phyloP scores from a whole-genome alignment of 2,888 invertebrate species.

The Drymonia ruficornis region DNA sequence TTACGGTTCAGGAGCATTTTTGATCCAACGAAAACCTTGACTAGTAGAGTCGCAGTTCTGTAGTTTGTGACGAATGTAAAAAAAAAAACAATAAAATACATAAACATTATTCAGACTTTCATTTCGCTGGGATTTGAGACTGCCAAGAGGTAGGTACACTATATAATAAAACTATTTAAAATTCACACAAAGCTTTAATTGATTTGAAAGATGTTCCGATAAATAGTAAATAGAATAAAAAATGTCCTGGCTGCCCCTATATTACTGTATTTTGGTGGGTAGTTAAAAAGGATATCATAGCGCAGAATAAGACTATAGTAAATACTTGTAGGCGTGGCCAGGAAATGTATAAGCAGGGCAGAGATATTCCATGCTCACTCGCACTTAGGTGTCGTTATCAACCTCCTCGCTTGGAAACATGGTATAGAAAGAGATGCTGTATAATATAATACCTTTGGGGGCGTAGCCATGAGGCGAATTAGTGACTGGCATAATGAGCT shows the following conservation, averaged over 20 bases:
- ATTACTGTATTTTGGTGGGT: slow-evolving; percentile 3
- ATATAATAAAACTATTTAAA: slow-evolving; percentile 28
- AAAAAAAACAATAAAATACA: slow-evolving; percentile 78
- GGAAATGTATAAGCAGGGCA: neutral
- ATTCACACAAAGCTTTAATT: slow-evolving; percentile 50
- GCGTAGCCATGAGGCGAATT: no score
- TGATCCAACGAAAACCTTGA: slow-evolving; percentile 76
- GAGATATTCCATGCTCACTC: neutral
- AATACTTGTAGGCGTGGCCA: neutral
- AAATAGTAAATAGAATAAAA: neutral
- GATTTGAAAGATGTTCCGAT: slow-evolving; percentile 2
- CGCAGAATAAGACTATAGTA: neutral
- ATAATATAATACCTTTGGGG: no score
- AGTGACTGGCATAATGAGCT: no score
- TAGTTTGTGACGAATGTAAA: slow-evolving; percentile 80
- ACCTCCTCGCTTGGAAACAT: no score
- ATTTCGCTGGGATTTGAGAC: neutral
- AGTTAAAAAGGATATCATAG: neutral
- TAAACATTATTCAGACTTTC: slow-evolving; percentile 49
- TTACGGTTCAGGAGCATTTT: slow-evolving; percentile 75
- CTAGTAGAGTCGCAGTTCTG: slow-evolving; percentile 80
- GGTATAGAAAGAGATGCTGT: no score
- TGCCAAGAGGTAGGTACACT: neutral
- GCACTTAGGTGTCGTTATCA: no score
- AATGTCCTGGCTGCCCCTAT: neutral